Base-by-base conservation (phyloP, 2,888 invertebrate species). In the Drosophila rubida region DNA sequence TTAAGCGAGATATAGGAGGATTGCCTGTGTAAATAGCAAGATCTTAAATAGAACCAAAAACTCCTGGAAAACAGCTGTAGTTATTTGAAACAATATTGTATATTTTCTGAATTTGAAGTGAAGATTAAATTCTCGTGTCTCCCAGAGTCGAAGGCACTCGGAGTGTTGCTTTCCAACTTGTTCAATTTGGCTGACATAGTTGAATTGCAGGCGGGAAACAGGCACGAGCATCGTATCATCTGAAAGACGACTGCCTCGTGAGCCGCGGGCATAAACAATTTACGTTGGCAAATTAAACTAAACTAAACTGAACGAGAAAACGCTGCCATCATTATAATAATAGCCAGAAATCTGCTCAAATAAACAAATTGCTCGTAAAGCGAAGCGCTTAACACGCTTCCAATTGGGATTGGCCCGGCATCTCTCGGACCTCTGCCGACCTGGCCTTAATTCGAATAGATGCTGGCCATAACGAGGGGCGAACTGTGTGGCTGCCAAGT, bases 361-460 rank as follows among this genome's bases (percentile, higher is more conserved):
- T 85, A 84, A 85, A 85, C 85, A 82, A 79, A 67, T 63, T 49
- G 55, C 6, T 6, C 14, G 35, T 14, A 66, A 42, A 49, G 77
- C 73, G 58, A 70, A 58, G 67, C 82, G 75, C 80, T 63, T 72
- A 87, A 84, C 87, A 84, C 79, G 78, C 85, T 84, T 81, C 67
- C 73, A 73, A 78, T 84, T 87, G 84, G 77, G 79, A 75, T 73
- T 79, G 81, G 78, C 76, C 11, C 23, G 25, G 25, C 7, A 6
- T 25, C 25, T 19, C 25, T 25, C 25, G 6, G 45, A 16, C 13
- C 22, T 35, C 35, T 8, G 11, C 11, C 11, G 27, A 19, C 8
- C 27, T 30, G 41, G 27, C 19, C 30, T 19, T n/a, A 50, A 14
- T 23, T 37, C 30, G 9, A 32, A 32, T 32, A n/a, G 7, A 25